Conservation (phyloP, 2,797 vertebrate species). For the Setipinna tenuifilis region DNA sequence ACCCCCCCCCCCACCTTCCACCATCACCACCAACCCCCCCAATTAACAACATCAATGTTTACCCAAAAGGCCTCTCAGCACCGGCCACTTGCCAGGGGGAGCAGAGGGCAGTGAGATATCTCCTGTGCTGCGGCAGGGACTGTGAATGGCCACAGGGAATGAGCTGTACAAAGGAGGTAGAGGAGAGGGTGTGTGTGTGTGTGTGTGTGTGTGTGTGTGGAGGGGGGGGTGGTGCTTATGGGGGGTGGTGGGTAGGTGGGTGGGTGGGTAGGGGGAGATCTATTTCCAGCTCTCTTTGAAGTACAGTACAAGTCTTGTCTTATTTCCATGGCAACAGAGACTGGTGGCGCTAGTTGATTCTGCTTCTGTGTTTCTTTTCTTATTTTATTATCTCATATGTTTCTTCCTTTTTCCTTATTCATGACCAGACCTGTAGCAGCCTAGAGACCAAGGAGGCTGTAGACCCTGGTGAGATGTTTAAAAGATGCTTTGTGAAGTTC, state of each 20-base stretch:
- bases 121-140: background rate
- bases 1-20: no score
- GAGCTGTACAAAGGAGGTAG: background rate
- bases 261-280: slow-evolving; percentile 25
- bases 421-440: background rate
- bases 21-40: no score
- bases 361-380: background rate
- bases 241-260: background rate
- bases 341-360: slow-evolving; percentile 17
- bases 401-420: background rate
- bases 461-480: background rate
- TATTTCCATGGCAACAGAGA: slow-evolving; percentile 67
- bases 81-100: background rate
- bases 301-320: slow-evolving; percentile 51
- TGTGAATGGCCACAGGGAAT: background rate
- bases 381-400: background rate
- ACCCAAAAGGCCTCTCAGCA: background rate
- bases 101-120: background rate
- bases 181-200: background rate
- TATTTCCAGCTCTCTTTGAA: slow-evolving; percentile 64
- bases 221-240: background rate
- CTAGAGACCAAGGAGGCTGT: background rate
- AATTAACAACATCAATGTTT: background rate
- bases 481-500: background rate
- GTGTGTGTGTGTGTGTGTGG: no score